Evolutionary conservation across 2,797 vertebrate genomes (phyloP).

Genomic region (Macropodus opercularis): DNA sequence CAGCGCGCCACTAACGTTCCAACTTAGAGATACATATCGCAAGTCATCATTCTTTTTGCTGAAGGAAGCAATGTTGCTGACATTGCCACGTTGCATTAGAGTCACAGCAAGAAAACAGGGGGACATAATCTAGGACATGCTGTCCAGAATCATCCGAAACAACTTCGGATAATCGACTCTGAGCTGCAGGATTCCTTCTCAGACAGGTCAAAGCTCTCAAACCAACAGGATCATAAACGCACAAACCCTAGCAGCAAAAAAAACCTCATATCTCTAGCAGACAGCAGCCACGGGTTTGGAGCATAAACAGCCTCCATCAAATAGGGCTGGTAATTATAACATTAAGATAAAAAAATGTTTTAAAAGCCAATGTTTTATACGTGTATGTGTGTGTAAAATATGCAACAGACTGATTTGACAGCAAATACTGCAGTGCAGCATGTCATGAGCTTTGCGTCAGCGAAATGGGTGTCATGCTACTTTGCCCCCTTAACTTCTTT

Average conservation of each 20-base stretch:
- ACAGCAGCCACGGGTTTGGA: conserved; percentile 3
- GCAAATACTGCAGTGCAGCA: conserved; percentile 48
- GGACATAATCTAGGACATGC: conserved; percentile 80
- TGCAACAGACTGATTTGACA: neutral
- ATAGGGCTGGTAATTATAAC: conserved; percentile 18
- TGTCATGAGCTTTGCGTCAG: conserved; percentile 32
- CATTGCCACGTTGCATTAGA: conserved; percentile 81
- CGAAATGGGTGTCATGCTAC: conserved; percentile 19
- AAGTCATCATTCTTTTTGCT: conserved; percentile 83
- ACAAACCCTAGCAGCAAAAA: conserved; percentile 20
- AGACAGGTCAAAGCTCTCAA: conserved; percentile 55
- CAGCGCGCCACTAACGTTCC: conserved; percentile 60
- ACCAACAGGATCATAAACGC: conserved; percentile 43
- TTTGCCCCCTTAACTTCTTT: conserved; percentile 39
- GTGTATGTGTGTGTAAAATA: conserved; percentile 7
- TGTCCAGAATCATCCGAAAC: conserved; percentile 77
- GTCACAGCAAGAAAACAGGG: conserved; percentile 78
- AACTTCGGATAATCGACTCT: conserved; percentile 74
- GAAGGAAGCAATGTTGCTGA: conserved; percentile 80
- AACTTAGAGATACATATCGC: conserved; percentile 75
- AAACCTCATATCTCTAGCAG: conserved; percentile 22
- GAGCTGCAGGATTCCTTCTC: conserved; percentile 67
- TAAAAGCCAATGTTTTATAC: conserved; percentile 14
- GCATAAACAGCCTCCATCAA: neutral
- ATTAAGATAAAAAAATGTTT: conserved; percentile 21